Evolutionary conservation across 92 coral and sea anemone species (phyloP).

Genomic region (Phymanthus crucifer): DNA sequence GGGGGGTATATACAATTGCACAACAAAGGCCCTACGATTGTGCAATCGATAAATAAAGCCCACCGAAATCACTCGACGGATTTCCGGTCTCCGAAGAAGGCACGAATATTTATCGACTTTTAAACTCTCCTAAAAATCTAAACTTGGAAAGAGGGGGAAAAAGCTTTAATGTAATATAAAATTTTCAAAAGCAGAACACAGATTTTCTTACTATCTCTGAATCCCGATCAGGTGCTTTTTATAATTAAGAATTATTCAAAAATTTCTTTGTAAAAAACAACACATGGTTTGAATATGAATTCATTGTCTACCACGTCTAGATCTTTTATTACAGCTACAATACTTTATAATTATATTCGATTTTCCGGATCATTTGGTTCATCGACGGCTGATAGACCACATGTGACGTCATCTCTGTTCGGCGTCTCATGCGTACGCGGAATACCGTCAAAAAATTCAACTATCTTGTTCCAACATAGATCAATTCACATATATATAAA

Average conservation of each 20-base stretch:
- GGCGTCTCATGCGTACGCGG: too few species aligned
- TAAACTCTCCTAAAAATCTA: neutral
- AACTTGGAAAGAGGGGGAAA: neutral
- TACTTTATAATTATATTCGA: too few species aligned
- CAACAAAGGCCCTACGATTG: neutral
- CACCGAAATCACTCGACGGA: neutral
- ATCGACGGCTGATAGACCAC: too few species aligned
- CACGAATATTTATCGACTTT: neutral
- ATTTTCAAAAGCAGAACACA: neutral
- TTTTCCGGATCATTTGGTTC: too few species aligned
- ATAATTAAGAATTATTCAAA: too few species aligned
- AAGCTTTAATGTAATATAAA: neutral
- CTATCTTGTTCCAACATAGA: too few species aligned
- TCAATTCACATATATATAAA: too few species aligned
- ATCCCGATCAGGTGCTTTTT: neutral
- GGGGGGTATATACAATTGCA: conserved; percentile 52
- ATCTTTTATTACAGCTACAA: too few species aligned
- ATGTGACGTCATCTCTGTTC: too few species aligned
- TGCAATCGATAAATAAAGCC: neutral
- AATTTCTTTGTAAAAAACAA: neutral
- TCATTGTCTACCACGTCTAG: neutral
- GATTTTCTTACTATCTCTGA: neutral
- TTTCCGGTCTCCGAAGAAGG: conserved; percentile 18
- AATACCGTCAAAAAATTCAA: too few species aligned
- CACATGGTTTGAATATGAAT: neutral